phyloP scores from a whole-genome alignment of 2,888 invertebrate species.

The Ormyrus nitidulus region DNA sequence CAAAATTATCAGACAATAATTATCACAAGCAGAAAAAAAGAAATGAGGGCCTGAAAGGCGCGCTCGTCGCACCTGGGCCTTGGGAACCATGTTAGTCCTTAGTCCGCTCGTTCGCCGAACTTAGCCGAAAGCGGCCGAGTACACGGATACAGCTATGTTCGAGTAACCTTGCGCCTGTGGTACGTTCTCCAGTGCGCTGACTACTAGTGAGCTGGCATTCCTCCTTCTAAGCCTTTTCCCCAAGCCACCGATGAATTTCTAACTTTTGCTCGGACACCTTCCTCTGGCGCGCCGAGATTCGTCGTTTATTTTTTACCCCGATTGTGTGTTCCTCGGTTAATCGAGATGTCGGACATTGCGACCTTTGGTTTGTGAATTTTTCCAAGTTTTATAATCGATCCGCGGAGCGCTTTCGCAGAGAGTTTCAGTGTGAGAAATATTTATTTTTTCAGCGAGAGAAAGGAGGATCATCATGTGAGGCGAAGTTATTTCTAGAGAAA shows the following conservation, averaged over 20 bases:
- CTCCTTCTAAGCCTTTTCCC: not conserved
- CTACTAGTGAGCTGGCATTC: slow-evolving; percentile 11
- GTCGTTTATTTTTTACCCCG: not conserved
- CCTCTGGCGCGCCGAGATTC: not conserved
- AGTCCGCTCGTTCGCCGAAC: slow-evolving; percentile 41
- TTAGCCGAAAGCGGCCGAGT: slow-evolving; percentile 38
- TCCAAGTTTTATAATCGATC: not conserved
- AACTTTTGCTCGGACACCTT: not conserved
- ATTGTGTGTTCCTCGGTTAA: not conserved
- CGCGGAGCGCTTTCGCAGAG: too few relatives aligned
- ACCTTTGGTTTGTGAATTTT: not conserved
- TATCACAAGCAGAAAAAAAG: too few relatives aligned
- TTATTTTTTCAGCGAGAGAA: too few relatives aligned
- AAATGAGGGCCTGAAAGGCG: too few relatives aligned
- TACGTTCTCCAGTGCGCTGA: slow-evolving; percentile 22
- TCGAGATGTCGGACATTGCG: not conserved
- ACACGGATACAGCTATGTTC: slow-evolving; percentile 12
- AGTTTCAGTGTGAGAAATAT: too few relatives aligned
- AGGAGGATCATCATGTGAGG: too few relatives aligned
- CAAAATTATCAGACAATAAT: too few relatives aligned
- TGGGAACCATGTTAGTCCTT: slow-evolving; percentile 32
- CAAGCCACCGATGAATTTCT: not conserved
- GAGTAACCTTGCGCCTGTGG: not conserved
- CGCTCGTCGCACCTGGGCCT: too few relatives aligned
- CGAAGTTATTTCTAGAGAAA: too few relatives aligned